Percentiles rank a stretch among this genome's conserved stretches.
These are phyloP conservation scores for Esox lucius DNA, from an alignment of 2,797 vertebrate species.

Conservation along the genomic window DNA sequence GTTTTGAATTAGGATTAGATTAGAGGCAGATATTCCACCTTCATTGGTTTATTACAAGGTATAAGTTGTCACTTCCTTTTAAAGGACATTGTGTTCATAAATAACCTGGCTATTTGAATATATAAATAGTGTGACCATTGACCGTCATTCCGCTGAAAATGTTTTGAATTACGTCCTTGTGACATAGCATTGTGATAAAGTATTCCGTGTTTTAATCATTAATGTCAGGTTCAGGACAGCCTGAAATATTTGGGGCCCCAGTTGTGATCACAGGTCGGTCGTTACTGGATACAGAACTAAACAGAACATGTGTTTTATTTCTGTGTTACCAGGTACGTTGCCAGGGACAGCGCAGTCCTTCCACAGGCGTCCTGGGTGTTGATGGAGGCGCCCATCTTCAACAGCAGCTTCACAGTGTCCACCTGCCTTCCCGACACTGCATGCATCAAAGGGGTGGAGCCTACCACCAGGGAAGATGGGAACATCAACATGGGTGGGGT, in stretches of 20 bases:
- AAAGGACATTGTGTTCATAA: too few species aligned
- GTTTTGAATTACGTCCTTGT: too few species aligned
- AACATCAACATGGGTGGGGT: not conserved
- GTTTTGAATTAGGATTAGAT: too few species aligned
- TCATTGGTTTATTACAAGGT: too few species aligned
- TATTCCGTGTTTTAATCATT: too few species aligned
- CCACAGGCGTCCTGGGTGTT: slow-evolving; percentile 86
- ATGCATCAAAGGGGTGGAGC: slow-evolving; percentile 89
- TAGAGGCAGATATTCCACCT: too few species aligned
- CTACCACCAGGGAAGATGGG: slow-evolving; percentile 51
- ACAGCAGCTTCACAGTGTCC: slow-evolving; percentile 85
- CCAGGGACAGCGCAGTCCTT: slow-evolving; percentile 84
- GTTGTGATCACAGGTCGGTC: not conserved
- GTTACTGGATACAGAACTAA: not conserved
- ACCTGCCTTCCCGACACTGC: slow-evolving; percentile 86
- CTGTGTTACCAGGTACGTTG: slow-evolving; percentile 82
- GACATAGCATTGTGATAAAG: too few species aligned
- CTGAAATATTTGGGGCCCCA: too few species aligned
- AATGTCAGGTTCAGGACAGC: not conserved
- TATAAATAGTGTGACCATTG: too few species aligned
- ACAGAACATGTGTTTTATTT: not conserved
- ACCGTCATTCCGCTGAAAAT: too few species aligned
- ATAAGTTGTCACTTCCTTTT: too few species aligned
- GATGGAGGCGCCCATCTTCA: slow-evolving; percentile 90
- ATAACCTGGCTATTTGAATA: too few species aligned